Base-by-base conservation (phyloP, 2,888 invertebrate genomes). In the Autographa pulchrina region DNA sequence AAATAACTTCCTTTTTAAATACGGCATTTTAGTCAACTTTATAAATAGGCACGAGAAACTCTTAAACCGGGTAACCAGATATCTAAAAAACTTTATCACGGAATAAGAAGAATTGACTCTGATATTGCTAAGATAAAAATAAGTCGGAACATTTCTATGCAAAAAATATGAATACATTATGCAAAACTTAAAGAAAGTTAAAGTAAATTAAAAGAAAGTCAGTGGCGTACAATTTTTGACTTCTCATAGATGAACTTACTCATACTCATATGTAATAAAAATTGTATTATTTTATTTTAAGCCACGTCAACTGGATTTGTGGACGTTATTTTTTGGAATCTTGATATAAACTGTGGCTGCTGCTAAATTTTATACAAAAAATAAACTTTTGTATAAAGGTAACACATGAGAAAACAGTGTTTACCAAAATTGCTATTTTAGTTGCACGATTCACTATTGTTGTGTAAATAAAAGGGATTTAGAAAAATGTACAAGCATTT, bases 401-500 rank as follows among this genome's bases (percentile, higher is more conserved):
- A n/a, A 48, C 48, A 48, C 5, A 48, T 16, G 16, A 5, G 48
- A n/a, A 48, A n/a, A 48, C n/a, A n/a, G n/a, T 48, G 7, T 48
- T 14, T 48, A n/a, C 48, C 7, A n/a, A 48, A 48, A 48, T 48
- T 48, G n/a, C n/a, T 13, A 56, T 25, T 25, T 11, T 56, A 68
- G 25, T 67, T 65, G 62, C 35, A 65, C 48, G 54, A 25, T 62
- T 59, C 18, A 59, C 20, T 13, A 68, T 56, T 70, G 56, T 68
- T 62, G 70, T 41, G 54, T 38, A 68, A 52, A 65, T 52, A 70
- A 77, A 63, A 68, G 16, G 54, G 16, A 52, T 59, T 68, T 6
- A 82, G 73, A 82, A 78, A 78, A 73, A 72, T 83, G 84, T 76
- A 75, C 74, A 77, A 77, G 74, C 66, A 77, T 70, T 86, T 86